Evolutionary conservation across 92 coral and sea anemone genomes (phyloP), one percentile per base, ranked within the genome.

Genomic region (Actinostola sp.): DNA sequence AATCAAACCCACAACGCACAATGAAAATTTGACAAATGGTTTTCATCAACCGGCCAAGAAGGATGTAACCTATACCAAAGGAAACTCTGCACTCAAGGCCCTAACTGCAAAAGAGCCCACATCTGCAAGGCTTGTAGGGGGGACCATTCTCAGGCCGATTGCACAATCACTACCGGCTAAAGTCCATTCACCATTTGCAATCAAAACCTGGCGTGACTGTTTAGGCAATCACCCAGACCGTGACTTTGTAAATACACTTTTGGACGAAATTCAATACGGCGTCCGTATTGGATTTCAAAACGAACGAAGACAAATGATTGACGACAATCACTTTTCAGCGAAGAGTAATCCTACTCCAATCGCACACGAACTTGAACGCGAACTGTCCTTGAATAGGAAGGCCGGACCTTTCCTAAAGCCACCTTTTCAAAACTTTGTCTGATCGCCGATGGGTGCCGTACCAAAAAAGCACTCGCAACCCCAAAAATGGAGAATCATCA

Each of bases 391-490:
- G 27, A 64, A 64, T 21, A 43, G 70, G 1, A 81, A 81, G 66
- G 26, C 41, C 54, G 70, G 86, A 11, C 70, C 86, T 0, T 81
- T 72, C 54, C 49, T 81, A 24, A 2, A 12, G 9, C 58, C 84
- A 19, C 72, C 72, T 11, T 61, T 79, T 67, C 3, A 20, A 9
- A 67, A 77, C 24, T 77, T 79, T 28, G 71, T 79, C 72, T 72
- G 84, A 60, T 69, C 78, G 58, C 84, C 72, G 57, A 70, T 72
- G 80, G 80, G 75, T 39, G 75, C 70, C 13, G 27, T 66, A 35
- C 81, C 81, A 20, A 73, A 81, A 56, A 73, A 81, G 76, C 81
- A 43, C 86, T 73, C 76, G 55, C 20, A 4, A 1, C 86, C 81
- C 4, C 8, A 6, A 7, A 65, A 66, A 45, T 79, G 78, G 85